Evolutionary conservation across 2,113 vertebrate genomes (phyloP).

Genomic region (Heterochromis multidens): DNA sequence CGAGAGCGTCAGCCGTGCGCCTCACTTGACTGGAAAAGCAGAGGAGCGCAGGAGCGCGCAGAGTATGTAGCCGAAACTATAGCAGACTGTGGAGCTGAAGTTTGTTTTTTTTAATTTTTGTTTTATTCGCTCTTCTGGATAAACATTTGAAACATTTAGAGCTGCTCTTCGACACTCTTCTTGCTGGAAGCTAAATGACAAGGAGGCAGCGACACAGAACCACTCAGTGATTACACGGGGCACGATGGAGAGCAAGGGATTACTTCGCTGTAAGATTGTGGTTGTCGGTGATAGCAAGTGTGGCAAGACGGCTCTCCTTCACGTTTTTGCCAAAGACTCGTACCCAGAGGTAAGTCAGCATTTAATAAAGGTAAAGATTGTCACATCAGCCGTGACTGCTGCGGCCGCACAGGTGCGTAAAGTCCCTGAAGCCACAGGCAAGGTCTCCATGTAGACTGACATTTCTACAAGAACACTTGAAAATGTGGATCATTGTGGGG

Average conservation of each 20-base stretch:
- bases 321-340: conserved; percentile 93
- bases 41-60: conserved; percentile 41
- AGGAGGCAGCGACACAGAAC: conserved; percentile 7
- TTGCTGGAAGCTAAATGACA: conserved; percentile 54
- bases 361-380: background rate
- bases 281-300: conserved; percentile 91
- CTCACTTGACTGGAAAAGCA: conserved; percentile 13
- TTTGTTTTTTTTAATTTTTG: background rate
- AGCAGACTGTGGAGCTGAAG: conserved; percentile 5
- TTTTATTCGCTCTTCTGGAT: background rate
- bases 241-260: conserved; percentile 83
- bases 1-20: background rate
- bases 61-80: conserved; percentile 36
- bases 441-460: background rate
- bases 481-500: background rate
- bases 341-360: conserved; percentile 82
- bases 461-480: background rate
- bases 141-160: background rate
- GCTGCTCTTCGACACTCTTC: background rate
- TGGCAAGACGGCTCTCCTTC: conserved; percentile 92
- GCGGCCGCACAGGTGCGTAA: background rate
- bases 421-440: background rate
- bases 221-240: conserved; percentile 35
- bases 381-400: background rate
- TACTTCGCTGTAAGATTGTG: conserved; percentile 89